Base-by-base conservation (phyloP, 2,888 invertebrate species). In the Campoletis raptor region DNA sequence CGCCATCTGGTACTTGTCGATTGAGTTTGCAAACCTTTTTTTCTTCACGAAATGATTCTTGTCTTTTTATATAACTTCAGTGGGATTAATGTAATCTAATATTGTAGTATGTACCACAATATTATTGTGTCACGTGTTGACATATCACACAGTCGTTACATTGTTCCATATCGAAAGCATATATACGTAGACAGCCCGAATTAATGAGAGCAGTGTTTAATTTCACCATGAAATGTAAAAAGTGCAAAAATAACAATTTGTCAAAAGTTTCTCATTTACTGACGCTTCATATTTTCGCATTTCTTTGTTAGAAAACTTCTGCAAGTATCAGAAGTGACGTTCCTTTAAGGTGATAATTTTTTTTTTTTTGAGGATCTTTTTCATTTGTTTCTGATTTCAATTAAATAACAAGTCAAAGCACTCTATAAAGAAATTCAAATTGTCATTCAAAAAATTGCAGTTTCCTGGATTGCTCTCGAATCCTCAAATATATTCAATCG, bases 1-100 rank as follows among this genome's bases (percentile, higher is more conserved):
- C 36, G 45, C 42, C 67, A 78, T 77, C 57, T 69, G 52, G 30
- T 67, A 52, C 42, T 73, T 37, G 57, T 76, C 82, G 30, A 77
- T 76, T 76, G 82, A 82, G 57, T 77, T 74, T 76, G 45, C 40
- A 61, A 9, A 36, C 15, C 37, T 57, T 45, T 54, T 66, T 40
- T 64, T 21, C 12, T 40, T 15, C 12, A n/a, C n/a, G 42, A 74
- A 74, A 42, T 18, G 42, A 36, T 42, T 24, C 42, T 42, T 61
- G 42, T 57, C 40, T 21, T 42, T 42, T 69, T 24, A 42, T 24
- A 40, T 37, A n/a, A 73, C n/a, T 57, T 57, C 21, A 6, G 54
- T 40, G 45, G 61, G 21, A 42, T 76, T 61, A 1, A 30, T 30
- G 30, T 45, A 36, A 30, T 0, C 30, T 30, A 30, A 61, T 61